phyloP scores from a whole-genome alignment of 2,113 vertebrate genomes.

The Cathartes aura region DNA sequence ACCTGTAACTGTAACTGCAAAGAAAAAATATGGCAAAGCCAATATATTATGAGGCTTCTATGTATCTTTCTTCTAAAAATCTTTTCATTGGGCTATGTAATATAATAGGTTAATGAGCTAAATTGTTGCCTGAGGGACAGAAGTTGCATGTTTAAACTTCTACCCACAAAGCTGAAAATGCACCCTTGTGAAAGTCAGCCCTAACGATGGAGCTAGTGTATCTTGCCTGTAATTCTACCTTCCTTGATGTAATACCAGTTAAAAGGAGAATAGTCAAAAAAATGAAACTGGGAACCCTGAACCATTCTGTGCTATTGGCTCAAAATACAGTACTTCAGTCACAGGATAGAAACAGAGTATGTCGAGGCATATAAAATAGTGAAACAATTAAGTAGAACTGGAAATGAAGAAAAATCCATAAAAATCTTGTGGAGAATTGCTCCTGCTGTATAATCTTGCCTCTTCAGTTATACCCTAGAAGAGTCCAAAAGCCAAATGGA shows the following conservation, averaged over 20 bases:
- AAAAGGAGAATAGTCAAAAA: neutral
- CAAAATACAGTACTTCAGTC: neutral
- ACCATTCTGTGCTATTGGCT: neutral
- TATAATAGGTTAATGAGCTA: conserved; percentile 31
- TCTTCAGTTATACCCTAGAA: neutral
- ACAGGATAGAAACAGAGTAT: neutral
- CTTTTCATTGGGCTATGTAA: conserved; percentile 25
- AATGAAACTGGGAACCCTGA: neutral
- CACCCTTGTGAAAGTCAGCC: neutral
- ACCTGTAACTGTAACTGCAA: conserved; percentile 22
- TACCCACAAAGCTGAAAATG: neutral
- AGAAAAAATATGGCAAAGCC: conserved; percentile 16
- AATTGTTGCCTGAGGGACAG: conserved; percentile 19
- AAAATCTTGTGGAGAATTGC: neutral
- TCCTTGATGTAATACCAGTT: neutral
- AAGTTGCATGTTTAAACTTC: neutral
- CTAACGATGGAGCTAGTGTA: neutral
- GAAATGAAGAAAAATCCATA: neutral
- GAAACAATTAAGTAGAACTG: neutral
- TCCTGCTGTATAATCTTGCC: neutral
- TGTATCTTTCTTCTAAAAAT: conserved; percentile 3
- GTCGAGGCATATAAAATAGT: neutral
- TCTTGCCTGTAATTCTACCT: neutral
- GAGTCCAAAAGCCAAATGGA: neutral
- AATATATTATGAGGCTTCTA: conserved; percentile 5